Percentiles rank a stretch among this genome's conserved stretches.
phyloP scores from a whole-genome alignment of 2,113 vertebrate species.

The Telmatochromis sp. region DNA sequence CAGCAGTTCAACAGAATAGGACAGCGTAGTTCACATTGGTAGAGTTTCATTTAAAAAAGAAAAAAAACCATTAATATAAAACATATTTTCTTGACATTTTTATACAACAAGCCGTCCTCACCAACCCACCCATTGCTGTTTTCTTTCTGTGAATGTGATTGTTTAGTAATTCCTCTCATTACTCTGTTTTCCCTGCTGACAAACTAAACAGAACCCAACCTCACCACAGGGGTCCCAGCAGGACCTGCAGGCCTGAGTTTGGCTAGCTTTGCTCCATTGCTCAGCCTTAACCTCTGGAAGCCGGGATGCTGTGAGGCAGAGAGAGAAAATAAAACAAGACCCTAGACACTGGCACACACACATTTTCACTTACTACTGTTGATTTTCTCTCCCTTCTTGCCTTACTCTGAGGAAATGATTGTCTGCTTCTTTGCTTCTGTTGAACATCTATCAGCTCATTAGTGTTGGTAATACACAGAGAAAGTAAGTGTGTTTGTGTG shows the following conservation, averaged over 20 bases:
- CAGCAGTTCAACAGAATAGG: neutral
- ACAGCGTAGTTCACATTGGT: neutral
- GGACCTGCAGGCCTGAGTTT: slow-evolving; percentile 45
- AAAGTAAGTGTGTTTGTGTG: slow-evolving; percentile 49
- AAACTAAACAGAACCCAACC: slow-evolving; percentile 37
- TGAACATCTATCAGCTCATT: slow-evolving; percentile 74
- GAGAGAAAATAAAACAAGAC: slow-evolving; percentile 54
- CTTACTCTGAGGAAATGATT: slow-evolving; percentile 58
- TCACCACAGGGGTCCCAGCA: slow-evolving; percentile 26
- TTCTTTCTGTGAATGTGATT: slow-evolving; percentile 24
- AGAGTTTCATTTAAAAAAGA: neutral
- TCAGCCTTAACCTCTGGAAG: slow-evolving; percentile 60
- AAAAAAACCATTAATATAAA: neutral
- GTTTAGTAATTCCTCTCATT: slow-evolving; percentile 57
- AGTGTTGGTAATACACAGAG: slow-evolving; percentile 66
- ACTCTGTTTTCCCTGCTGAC: slow-evolving; percentile 22
- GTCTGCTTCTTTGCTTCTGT: slow-evolving; percentile 59
- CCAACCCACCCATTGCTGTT: neutral
- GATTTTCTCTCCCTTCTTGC: slow-evolving; percentile 42
- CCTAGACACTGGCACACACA: slow-evolving; percentile 22
- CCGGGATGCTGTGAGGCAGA: slow-evolving; percentile 49
- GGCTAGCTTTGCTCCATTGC: slow-evolving; percentile 39
- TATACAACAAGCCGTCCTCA: neutral
- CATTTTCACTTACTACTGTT: slow-evolving; percentile 34
- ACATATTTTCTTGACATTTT: neutral